Base-by-base conservation (phyloP, 2,113 vertebrate genomes). In the Mastomys natalensis region DNA sequence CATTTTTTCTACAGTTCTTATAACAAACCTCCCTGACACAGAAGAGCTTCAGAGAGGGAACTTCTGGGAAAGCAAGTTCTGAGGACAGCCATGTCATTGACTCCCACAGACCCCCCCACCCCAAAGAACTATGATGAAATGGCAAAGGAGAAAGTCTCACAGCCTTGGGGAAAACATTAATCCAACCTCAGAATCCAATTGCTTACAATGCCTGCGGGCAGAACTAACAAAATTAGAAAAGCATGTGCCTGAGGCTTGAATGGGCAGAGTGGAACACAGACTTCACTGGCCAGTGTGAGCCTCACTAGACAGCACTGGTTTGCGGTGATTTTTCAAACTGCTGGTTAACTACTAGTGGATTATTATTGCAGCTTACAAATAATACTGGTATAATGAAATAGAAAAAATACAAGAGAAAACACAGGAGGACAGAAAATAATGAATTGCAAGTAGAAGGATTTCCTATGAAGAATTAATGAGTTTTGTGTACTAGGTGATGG, bases 211-310 rank as follows among this genome's bases (percentile, higher is more conserved):
- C 90, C 97, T 88, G 40, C 37, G 55, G 94, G 97, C 95, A 43
- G 97, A 89, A 92, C 87, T 66, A 94, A 96, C 97, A 95, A 94
- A 96, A 96, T 95, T 80, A 97, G 87, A 95, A 94, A 58, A 29
- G 7, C 66, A 55, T 40, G 87, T 34, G 51, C 90, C 92, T 7
- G 58, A 95, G 93, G 92, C 89, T 43, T 51, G 73, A 3, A n/a
- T 26, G 40, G 66, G 60, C 80, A 70, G 51, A 64, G 87, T 80
- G 13, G 74, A 60, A 53, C 90, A n/a, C 9, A 58, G 55, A 51
- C 29, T 34, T 29, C 58, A 60, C 55, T 74, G 64, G 58, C 87
- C n/a, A 48, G n/a, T 22, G 26, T 8, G 17, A 74, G 48, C 11
- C 19, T 17, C 51, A 7, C 34, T 60, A 81, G 34, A 51, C 66